Conservation (phyloP, 2,113 vertebrate species). For the Syrmaticus mikado region DNA sequence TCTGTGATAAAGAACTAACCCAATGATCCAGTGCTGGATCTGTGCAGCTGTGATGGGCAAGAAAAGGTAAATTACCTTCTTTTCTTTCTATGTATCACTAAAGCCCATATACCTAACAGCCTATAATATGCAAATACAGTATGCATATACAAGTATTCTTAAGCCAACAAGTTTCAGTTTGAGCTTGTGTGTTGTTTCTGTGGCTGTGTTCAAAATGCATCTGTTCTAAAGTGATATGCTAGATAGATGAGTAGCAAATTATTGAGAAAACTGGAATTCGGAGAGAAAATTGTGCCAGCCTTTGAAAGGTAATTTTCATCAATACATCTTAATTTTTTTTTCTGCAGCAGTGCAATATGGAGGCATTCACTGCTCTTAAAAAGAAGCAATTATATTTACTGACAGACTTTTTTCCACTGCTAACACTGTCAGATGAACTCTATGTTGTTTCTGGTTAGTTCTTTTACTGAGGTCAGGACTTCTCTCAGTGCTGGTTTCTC, state of each 20-base stretch:
- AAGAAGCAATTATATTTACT: neutral
- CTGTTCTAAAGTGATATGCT: neutral
- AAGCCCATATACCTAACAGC: neutral
- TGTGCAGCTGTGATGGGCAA: neutral
- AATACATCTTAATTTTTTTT: neutral
- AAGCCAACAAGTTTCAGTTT: neutral
- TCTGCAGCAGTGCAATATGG: neutral
- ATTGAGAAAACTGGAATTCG: neutral
- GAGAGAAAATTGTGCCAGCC: neutral
- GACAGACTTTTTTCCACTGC: neutral
- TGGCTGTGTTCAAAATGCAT: neutral
- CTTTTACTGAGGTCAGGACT: neutral
- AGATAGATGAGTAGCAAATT: neutral
- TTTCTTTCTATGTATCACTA: neutral
- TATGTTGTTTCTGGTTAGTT: neutral
- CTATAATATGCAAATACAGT: neutral
- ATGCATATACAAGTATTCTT: neutral
- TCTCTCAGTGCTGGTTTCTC: neutral
- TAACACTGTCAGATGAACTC: neutral
- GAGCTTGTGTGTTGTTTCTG: neutral
- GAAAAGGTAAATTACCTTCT: neutral
- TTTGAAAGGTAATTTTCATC: neutral
- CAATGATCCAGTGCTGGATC: neutral
- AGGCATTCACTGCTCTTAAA: neutral
- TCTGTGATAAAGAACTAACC: neutral